Base-by-base conservation (phyloP, 2,797 vertebrate species). In the Megalops cyprinoides region DNA sequence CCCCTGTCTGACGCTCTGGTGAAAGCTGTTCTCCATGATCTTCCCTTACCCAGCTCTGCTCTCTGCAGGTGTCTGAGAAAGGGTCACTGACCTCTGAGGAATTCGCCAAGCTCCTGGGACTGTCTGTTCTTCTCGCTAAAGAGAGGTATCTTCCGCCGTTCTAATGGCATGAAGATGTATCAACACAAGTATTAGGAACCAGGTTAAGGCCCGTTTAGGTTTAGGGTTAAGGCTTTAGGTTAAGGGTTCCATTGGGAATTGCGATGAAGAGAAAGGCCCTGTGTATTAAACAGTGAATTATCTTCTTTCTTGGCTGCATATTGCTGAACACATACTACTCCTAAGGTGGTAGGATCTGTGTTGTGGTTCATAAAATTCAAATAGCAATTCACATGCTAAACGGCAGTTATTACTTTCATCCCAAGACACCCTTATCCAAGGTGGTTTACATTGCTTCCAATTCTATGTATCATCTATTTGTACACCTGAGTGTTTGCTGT, bases 41-140 rank as follows among this genome's bases (percentile, higher is more conserved):
- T 39, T 75, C 20, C 31, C 51, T 55, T 62, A 49, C 25, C 49
- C 14, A 9, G 44, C 46, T 14, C 82, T 42, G 0, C 86, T 79
- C 82, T 79, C 79, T 1, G 42, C 87, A 99, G 98, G 97, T 99
- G 71, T 92, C 97, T 83, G 97, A 99, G 34, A 98, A 96, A 87
- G 98, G 97, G 39, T 99, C 97, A 28, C 89, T 99, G 82, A 99
- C 97, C 28, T 97, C 97, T 9, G 97, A 98, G 53, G 98, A 98
- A 90, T 99, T 99, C 92, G 97, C 97, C 56, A 99, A 99, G 88
- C 94, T 99, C 18, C 89, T 99, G 81, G 97, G 98, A 82, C 97
- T 99, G 88, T 99, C 98, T 80, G 98, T 99, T 89, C 97, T 99
- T 74, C 93, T 99, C 79, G 96, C 98, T 75, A 99, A 99, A 94